Base-by-base conservation (phyloP, 2,888 invertebrate species). In the Dioctria linearis region DNA sequence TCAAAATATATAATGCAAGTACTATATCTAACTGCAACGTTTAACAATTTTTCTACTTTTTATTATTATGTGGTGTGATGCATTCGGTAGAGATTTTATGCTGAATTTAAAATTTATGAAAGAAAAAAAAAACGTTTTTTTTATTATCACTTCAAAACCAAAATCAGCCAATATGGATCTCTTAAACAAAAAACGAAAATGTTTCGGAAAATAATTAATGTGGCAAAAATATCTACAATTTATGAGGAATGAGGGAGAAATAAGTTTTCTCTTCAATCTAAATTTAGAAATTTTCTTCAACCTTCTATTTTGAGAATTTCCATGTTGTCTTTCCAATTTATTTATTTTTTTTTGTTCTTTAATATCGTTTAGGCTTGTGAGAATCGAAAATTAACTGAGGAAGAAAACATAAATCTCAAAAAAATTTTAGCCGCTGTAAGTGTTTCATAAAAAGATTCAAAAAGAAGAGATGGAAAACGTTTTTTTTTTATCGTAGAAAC, bases 381-480 rank as follows among this genome's bases (percentile, higher is more conserved):
- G 91, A 91, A 92, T 88, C 92, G 93, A 88, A 93, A 93, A 86
- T 91, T 92, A 91, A 92, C 92, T 89, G 93, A 93, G 90, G 93
- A 93, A 91, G 92, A 93, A 92, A 92, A 93, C 89, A 92, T 92
- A 91, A 90, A 91, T 90, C 91, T 93, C 90, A 91, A 92, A 88
- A 93, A 93, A 92, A 93, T 93, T 90, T 90, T 93, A 88, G 90
- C 92, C 89, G 92, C 92, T 91, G 93, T 93, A 93, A 93, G 93
- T 93, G 86, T 71, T 79, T 37, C 49, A 3, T 42, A 42, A 51
- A 49, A 59, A 13, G 43, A 71, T 40, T 51, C 42, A 25, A 42
- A 67, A 79, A 40, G 49, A 13, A 78, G 42, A 54, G 46, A 73
- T 42, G n/a, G 13, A 51, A 71, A 57, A 66, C 39, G 46, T 57